Evolutionary conservation across 2,797 vertebrate genomes (phyloP), one percentile per base, ranked within the genome.

Genomic region (Buceros bicornis): DNA sequence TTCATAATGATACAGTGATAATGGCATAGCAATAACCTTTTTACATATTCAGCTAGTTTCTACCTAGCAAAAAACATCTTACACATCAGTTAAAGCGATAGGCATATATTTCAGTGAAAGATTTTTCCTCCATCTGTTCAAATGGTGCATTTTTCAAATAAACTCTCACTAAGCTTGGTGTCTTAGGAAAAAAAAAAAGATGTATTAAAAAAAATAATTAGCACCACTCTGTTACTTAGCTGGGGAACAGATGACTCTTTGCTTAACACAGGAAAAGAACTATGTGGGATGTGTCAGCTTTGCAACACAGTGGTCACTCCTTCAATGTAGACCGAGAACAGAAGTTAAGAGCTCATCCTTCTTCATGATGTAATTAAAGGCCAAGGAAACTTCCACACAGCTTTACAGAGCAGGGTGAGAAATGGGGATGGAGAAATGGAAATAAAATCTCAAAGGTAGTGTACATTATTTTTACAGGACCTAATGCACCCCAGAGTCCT

Each of bases 51-150:
- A 54, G n/a, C 47, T 89, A 43, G 45, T 79, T 97, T 31, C 43
- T 62, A 94, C 82, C 80, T 85, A 66, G 70, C 40, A 73, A 71
- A 91, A 67, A 82, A 37, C 25, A 83, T 40, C 62, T 85, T 91
- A 42, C 70, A 92, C 40, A 53, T 84, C 87, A 70, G 48, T 77
- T 57, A 61, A 79, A 84, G 51, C 10, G 15, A 85, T 66, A 93
- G 21, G 35, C 24, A 87, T 83, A 53, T 86, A 71, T 95, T 95
- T 83, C 64, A 76, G 51, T 14, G 65, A 35, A 91, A 77, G 33
- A 89, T 78, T 95, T 94, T 86, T 90, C 67, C 53, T 94, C 86
- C 90, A 86, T 91, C 89, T 95, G 87, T 91, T 93, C 82, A 78
- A 57, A 60, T 21, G 4, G 13, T 85, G 16, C 18, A n/a, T 74